A percentile compares a stretch with the other conserved stretches of the same genome.
Evolutionary conservation across 2,113 vertebrate genomes (phyloP).

Genomic region (Nettapus auritus): DNA sequence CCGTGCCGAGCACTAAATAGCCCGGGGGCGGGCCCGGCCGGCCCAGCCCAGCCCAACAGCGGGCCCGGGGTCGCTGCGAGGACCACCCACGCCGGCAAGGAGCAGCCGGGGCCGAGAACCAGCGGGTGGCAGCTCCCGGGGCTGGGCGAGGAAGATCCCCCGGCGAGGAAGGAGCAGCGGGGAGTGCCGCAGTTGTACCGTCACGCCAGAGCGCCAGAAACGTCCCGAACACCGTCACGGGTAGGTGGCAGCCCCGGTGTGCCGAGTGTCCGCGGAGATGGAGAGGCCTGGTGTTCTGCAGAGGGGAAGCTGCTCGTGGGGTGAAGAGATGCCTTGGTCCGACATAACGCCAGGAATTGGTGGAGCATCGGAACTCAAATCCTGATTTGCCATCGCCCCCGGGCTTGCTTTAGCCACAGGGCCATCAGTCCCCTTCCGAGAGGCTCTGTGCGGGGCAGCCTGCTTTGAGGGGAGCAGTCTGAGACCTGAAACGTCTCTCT

Average conservation of each 20-base stretch:
- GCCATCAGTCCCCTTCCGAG: fast-evolving
- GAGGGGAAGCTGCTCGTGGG: neutral
- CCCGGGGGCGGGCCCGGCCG: too few relatives aligned
- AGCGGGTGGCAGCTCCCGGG: too few relatives aligned
- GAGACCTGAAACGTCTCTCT: neutral
- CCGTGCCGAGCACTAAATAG: too few relatives aligned
- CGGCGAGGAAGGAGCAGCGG: too few relatives aligned
- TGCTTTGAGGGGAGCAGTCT: neutral
- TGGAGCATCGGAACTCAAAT: neutral
- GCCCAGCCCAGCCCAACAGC: too few relatives aligned
- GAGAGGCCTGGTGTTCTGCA: neutral
- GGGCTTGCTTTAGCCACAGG: fast-evolving
- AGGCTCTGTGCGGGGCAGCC: neutral
- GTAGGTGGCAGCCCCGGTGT: neutral
- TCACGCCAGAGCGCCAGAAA: too few relatives aligned
- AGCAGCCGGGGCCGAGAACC: too few relatives aligned
- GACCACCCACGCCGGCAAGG: too few relatives aligned
- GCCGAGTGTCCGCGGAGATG: fast-evolving
- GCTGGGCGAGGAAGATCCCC: too few relatives aligned
- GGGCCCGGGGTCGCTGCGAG: too few relatives aligned
- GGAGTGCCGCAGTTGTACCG: too few relatives aligned
- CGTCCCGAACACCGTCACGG: neutral
- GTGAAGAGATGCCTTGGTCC: too few relatives aligned
- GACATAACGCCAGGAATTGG: neutral
- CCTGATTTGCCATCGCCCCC: fast-evolving